Conservation (phyloP, 37 sponge, comb jelly and placozoan genomes). For the Petrosia ficiformis region DNA sequence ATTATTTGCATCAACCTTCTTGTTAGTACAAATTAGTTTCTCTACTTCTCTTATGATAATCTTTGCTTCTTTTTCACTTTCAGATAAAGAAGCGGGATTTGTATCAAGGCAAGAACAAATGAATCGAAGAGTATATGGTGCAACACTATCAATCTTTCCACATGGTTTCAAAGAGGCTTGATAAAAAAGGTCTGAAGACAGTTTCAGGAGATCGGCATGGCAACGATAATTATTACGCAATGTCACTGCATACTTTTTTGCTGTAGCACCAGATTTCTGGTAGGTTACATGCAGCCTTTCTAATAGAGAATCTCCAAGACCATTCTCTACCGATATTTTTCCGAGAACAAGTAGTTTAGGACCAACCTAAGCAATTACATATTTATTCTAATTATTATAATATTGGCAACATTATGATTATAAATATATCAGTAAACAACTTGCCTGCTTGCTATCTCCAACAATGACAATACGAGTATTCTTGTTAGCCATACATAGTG, state of each 20-base stretch:
- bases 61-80: too few species aligned
- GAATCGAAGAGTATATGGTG: too few species aligned
- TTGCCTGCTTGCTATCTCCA: constrained; percentile 49
- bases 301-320: constrained; percentile 6
- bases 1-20: too few species aligned
- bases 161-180: neutral
- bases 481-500: constrained; percentile 12
- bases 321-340: neutral
- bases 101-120: too few species aligned
- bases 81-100: too few species aligned
- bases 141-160: too few species aligned
- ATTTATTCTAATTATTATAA: neutral
- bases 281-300: constrained; percentile 18
- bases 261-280: neutral
- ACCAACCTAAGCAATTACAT: constrained; percentile 19
- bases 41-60: too few species aligned
- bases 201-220: neutral
- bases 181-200: constrained; percentile 11
- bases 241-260: neutral
- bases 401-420: neutral
- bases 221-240: neutral
- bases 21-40: too few species aligned
- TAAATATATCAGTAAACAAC: too few species aligned
- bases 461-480: constrained; percentile 33
- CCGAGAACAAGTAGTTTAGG: constrained; percentile 24